Evolutionary conservation across 2,113 vertebrate species (phyloP).

Genomic region (Ivindomyrus marchei): DNA sequence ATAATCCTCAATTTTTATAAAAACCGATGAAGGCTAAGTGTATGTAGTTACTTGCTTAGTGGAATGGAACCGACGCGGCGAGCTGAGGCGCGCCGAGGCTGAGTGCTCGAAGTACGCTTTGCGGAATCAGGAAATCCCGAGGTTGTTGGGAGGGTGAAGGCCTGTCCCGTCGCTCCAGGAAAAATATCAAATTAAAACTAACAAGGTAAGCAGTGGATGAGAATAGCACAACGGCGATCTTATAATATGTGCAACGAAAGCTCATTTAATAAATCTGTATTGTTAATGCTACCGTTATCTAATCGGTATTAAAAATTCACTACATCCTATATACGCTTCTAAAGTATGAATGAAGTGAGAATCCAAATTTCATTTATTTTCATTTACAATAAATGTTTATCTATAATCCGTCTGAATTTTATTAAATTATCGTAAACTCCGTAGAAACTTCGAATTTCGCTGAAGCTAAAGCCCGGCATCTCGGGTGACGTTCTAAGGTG

Average conservation of each 20-base stretch:
- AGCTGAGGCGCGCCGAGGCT: neutral
- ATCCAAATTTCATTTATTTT: neutral
- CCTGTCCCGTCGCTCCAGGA: neutral
- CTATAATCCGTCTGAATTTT: neutral
- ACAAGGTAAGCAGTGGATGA: constrained; percentile 10
- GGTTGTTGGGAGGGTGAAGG: constrained; percentile 9
- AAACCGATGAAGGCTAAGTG: neutral
- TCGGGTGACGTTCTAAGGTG: neutral
- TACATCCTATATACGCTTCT: neutral
- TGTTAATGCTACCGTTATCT: neutral
- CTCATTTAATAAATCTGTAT: neutral
- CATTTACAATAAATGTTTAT: neutral
- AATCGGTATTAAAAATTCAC: neutral
- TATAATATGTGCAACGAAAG: neutral
- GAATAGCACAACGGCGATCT: neutral
- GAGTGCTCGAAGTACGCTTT: neutral
- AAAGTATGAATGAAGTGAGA: neutral
- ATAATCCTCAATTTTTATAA: neutral
- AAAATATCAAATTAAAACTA: neutral
- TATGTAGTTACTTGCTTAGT: neutral
- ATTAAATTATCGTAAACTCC: neutral
- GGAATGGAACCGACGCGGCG: neutral
- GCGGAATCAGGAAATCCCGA: constrained; percentile 17
- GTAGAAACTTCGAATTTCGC: neutral
- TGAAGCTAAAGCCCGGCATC: neutral